phyloP scores from a whole-genome alignment of 2,113 vertebrate genomes.

The Colaptes auratus region DNA sequence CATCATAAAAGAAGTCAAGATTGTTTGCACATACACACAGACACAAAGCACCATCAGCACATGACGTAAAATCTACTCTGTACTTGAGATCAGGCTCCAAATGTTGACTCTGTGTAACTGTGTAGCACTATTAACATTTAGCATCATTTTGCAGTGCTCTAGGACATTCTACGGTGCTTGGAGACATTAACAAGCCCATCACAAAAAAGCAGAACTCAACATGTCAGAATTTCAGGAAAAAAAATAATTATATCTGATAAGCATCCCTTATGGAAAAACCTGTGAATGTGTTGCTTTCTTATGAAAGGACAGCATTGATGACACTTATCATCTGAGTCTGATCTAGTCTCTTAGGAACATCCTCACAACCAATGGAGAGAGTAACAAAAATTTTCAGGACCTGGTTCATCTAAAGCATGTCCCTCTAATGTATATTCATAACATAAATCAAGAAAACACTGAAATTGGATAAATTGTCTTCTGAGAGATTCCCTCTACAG shows the following conservation, averaged over 20 bases:
- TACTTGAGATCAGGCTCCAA: neutral
- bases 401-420: neutral
- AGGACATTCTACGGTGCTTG: neutral
- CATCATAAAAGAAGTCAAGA: neutral
- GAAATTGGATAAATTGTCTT: neutral
- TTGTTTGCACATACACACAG: neutral
- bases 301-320: neutral
- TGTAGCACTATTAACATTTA: neutral
- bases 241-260: neutral
- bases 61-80: neutral
- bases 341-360: neutral
- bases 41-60: neutral
- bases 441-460: neutral
- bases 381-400: neutral
- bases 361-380: neutral
- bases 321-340: neutral
- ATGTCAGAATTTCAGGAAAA: neutral
- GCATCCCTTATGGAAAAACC: neutral
- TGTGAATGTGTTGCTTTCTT: neutral
- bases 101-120: neutral
- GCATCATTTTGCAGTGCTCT: neutral
- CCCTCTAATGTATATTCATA: neutral
- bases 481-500: neutral
- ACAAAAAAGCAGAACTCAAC: neutral
- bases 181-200: neutral